phyloP scores from a whole-genome alignment of 2,888 invertebrate genomes.

The Synanthedon andrenaeformis region DNA sequence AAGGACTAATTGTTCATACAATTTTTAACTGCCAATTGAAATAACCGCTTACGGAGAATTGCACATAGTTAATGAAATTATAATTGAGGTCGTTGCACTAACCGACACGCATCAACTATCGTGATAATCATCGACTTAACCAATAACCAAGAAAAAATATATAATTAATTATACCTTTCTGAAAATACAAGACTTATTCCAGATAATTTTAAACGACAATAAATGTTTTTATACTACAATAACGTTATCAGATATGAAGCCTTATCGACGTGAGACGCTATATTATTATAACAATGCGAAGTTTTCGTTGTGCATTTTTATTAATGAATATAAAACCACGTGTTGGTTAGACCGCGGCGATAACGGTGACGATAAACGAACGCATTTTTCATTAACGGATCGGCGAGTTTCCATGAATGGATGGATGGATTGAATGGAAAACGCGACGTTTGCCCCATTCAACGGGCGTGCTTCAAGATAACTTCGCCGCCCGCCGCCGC shows the following conservation, averaged over 20 bases:
- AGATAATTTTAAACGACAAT: neutral
- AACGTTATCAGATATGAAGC: neutral
- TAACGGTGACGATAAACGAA: conserved; percentile 35
- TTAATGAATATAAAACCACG: neutral
- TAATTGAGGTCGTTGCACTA: conserved; percentile 3
- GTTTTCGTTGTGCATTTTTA: neutral
- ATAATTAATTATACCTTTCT: too few relatives aligned
- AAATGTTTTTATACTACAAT: neutral
- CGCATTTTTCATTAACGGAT: conserved; percentile 62
- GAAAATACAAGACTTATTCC: neutral
- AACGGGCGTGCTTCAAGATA: conserved; percentile 16
- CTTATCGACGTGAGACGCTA: neutral
- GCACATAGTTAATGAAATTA: neutral
- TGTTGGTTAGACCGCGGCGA: neutral
- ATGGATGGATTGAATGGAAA: conserved; percentile 61
- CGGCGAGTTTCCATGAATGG: conserved; percentile 67
- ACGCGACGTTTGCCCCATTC: conserved; percentile 54
- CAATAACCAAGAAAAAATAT: neutral
- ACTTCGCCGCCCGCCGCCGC: conserved; percentile 3
- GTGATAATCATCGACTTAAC: conserved; percentile 3
- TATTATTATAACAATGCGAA: neutral
- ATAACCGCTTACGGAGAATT: neutral
- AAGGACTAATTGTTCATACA: too few relatives aligned
- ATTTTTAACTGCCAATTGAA: too few relatives aligned
- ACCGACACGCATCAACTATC: conserved; percentile 2